Conservation (phyloP, 2,113 vertebrate genomes). For the Silurus asotus region DNA sequence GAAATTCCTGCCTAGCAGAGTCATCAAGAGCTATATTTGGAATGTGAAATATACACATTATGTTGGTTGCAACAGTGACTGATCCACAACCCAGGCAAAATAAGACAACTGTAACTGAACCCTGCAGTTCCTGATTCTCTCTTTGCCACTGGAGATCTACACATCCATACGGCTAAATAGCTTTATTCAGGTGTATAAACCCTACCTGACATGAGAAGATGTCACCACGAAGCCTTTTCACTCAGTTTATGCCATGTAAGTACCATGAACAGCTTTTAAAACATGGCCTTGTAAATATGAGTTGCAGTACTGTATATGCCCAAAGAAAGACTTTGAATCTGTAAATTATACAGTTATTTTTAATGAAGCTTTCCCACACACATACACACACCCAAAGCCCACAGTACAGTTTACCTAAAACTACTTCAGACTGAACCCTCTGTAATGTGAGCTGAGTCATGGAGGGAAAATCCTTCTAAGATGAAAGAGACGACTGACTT, state of each 20-base stretch:
- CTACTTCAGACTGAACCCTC: background rate
- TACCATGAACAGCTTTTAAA: background rate
- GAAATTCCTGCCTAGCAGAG: constrained; percentile 15
- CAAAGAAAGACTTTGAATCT: background rate
- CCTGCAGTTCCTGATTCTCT: background rate
- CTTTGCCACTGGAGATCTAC: background rate
- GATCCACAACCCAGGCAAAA: background rate
- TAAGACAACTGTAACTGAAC: background rate
- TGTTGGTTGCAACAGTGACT: background rate
- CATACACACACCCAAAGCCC: background rate
- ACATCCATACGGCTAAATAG: constrained; percentile 10
- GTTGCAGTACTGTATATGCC: background rate
- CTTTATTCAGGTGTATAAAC: background rate
- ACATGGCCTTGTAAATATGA: background rate
- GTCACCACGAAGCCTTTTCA: background rate
- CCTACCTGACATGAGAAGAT: background rate
- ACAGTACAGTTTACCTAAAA: background rate
- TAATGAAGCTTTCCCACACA: background rate
- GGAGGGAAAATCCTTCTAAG: background rate
- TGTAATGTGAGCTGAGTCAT: background rate
- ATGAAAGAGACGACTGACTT: background rate
- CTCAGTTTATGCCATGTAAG: background rate
- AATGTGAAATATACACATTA: background rate
- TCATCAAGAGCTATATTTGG: background rate
- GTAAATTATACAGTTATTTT: background rate